These are phyloP conservation scores for Orchesella flavescens DNA, from an alignment of 2,888 invertebrate genomes.

Conservation along the genomic window DNA sequence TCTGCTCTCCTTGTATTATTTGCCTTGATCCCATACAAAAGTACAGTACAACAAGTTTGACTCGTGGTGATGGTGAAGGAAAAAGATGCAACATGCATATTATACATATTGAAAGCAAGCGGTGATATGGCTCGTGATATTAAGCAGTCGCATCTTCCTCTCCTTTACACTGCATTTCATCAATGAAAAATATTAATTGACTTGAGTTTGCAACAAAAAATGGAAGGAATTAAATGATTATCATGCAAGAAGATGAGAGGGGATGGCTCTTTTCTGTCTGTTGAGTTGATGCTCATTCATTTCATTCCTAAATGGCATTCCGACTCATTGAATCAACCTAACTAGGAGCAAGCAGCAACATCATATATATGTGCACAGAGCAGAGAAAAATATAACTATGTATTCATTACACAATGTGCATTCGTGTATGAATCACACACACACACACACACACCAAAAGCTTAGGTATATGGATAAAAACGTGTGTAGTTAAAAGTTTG, in stretches of 20 bases:
- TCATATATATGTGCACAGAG: neutral
- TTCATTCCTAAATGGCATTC: slow-evolving; percentile 22
- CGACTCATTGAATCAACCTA: slow-evolving; percentile 41
- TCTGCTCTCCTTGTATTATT: too few relatives aligned
- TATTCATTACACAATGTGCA: slow-evolving; percentile 9
- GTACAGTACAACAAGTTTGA: too few relatives aligned
- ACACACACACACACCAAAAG: neutral
- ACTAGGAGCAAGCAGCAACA: neutral
- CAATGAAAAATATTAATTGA: slow-evolving; percentile 50
- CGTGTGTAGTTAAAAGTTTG: slow-evolving; percentile 40
- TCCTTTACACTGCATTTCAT: slow-evolving; percentile 32
- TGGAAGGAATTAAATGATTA: slow-evolving; percentile 28
- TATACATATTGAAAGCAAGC: too few relatives aligned
- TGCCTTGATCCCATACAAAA: too few relatives aligned
- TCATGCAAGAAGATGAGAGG: slow-evolving; percentile 23
- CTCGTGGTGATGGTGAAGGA: too few relatives aligned
- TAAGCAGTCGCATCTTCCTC: too few relatives aligned
- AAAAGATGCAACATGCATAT: too few relatives aligned
- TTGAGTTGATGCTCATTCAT: slow-evolving; percentile 40
- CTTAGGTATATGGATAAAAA: neutral
- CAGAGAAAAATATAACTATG: slow-evolving; percentile 14
- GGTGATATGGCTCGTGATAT: too few relatives aligned
- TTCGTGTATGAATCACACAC: slow-evolving; percentile 5
- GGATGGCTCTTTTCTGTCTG: slow-evolving; percentile 21
- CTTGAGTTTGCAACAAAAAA: slow-evolving; percentile 41